Evolutionary conservation across 2,797 vertebrate genomes (phyloP).

Genomic region (Rhinatrema bivittatum): DNA sequence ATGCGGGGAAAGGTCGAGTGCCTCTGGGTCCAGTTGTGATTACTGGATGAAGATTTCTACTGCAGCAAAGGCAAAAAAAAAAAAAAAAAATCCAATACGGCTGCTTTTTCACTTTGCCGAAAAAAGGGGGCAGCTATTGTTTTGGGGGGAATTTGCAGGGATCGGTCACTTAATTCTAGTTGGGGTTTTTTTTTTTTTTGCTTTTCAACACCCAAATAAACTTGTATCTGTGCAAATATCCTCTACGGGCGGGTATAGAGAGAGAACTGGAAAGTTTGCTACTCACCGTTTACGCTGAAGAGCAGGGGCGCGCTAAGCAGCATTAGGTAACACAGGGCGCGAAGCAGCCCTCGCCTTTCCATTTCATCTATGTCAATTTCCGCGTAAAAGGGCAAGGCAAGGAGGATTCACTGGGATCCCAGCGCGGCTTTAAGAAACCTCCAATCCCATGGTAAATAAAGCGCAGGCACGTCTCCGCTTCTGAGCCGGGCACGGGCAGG

Average conservation of each 20-base stretch:
- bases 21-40: too few species aligned
- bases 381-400: not conserved
- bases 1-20: too few species aligned
- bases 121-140: not conserved
- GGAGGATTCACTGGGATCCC: not conserved
- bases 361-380: conserved; percentile 63
- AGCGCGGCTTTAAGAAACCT: conserved; percentile 23
- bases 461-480: not conserved
- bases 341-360: conserved; percentile 63
- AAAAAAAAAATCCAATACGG: not conserved
- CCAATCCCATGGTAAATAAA: conserved; percentile 21
- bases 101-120: conserved; percentile 15
- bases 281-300: conserved; percentile 71
- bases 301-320: conserved; percentile 64
- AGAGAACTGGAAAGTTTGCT: conserved; percentile 3
- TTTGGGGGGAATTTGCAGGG: not conserved
- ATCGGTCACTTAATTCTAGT: too few species aligned
- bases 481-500: too few species aligned
- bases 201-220: too few species aligned
- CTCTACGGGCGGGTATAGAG: too few species aligned
- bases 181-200: too few species aligned
- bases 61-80: too few species aligned
- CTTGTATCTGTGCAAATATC: too few species aligned
- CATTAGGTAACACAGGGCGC: conserved; percentile 71
- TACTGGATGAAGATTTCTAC: not conserved